A percentile compares a stretch with the other conserved stretches of the same genome.
These are phyloP conservation scores for Ispidina picta DNA, from an alignment of 2,797 vertebrate genomes.

Conservation along the genomic window DNA sequence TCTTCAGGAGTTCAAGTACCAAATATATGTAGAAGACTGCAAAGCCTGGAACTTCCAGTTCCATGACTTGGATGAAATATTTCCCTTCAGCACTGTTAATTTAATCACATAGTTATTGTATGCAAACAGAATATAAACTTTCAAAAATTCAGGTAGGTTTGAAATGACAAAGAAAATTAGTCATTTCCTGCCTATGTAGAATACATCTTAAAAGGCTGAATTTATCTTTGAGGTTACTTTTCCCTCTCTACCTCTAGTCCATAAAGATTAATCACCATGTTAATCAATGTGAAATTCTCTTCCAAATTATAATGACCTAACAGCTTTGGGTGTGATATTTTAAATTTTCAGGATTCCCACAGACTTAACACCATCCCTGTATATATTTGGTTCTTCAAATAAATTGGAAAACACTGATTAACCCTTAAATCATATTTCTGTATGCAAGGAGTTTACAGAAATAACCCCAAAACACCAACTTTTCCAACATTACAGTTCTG, in stretches of 20 bases:
- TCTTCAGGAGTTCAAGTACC: neutral
- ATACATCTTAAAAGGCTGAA: neutral
- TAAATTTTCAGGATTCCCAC: neutral
- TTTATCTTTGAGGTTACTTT: neutral
- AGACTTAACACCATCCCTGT: neutral
- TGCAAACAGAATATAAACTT: neutral
- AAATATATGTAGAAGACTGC: neutral
- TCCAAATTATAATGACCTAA: neutral
- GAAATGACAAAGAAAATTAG: neutral
- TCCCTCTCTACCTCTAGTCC: neutral
- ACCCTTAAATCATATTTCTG: neutral
- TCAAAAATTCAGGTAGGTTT: neutral
- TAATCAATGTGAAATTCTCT: neutral
- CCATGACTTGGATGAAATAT: neutral
- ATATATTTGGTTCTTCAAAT: neutral
- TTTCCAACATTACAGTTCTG: neutral
- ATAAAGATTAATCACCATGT: neutral
- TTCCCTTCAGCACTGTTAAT: neutral
- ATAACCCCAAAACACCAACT: neutral
- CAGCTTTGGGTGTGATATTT: rapidly evolving
- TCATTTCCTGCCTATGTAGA: neutral
- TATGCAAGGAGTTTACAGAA: neutral
- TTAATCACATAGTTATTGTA: neutral
- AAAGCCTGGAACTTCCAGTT: neutral
- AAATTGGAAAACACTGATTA: neutral